phyloP scores from a whole-genome alignment of 1,140 invertebrate species.

The Psilanteris sp. region DNA sequence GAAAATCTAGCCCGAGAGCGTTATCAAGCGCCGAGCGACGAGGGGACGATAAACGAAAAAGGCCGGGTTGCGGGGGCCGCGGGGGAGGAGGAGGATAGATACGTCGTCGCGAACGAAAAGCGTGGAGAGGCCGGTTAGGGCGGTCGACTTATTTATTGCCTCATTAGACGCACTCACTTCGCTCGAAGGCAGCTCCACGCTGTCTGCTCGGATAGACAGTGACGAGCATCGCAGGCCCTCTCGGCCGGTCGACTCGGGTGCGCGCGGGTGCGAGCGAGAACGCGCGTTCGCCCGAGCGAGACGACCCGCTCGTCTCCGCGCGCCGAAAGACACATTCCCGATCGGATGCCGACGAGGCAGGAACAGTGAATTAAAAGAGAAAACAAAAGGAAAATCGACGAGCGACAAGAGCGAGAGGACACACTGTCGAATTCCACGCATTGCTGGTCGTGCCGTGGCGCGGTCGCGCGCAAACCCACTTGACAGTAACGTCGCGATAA shows the following conservation, averaged over 20 bases:
- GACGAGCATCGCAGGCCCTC: slow-evolving; percentile 71
- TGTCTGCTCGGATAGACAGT: slow-evolving; percentile 80
- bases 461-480: slow-evolving; percentile 22
- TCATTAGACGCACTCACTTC: slow-evolving; percentile 80
- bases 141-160: slow-evolving; percentile 80
- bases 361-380: slow-evolving; percentile 45
- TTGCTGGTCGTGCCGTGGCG: slow-evolving; percentile 59
- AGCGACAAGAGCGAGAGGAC: slow-evolving; percentile 51
- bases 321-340: slow-evolving; percentile 63
- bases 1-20: slow-evolving; percentile 13
- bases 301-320: slow-evolving; percentile 22
- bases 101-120: slow-evolving; percentile 76
- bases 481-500: slow-evolving; percentile 18
- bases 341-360: slow-evolving; percentile 47
- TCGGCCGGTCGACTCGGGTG: too few relatives aligned
- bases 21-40: slow-evolving; percentile 16
- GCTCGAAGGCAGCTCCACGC: slow-evolving; percentile 79
- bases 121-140: slow-evolving; percentile 78
- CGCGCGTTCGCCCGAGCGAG: too few relatives aligned
- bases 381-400: slow-evolving; percentile 53
- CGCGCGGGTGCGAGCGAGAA: too few relatives aligned
- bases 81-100: slow-evolving; percentile 65
- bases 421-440: slow-evolving; percentile 70
- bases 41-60: slow-evolving; percentile 40
- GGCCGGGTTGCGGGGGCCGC: slow-evolving; percentile 20